Conservation (phyloP, 2,113 vertebrate species). For the Pseudopipra pipra region DNA sequence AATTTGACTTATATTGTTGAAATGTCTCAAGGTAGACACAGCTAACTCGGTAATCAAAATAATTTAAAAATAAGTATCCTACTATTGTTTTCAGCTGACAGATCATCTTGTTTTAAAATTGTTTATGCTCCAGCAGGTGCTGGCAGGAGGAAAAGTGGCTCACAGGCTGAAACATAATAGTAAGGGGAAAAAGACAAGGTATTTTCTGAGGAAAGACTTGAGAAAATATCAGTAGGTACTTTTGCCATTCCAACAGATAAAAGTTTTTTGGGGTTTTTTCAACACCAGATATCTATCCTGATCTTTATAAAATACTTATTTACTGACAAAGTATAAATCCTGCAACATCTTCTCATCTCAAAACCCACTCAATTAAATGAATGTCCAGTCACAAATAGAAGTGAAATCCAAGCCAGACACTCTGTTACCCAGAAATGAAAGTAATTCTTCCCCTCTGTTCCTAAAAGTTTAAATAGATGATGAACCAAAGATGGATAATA, state of each 20-base stretch:
- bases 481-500: neutral
- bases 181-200: neutral
- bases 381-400: neutral
- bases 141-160: neutral
- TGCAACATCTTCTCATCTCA: neutral
- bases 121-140: neutral
- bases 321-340: neutral
- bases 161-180: neutral
- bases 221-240: neutral
- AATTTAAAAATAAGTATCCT: neutral
- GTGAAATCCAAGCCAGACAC: neutral
- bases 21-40: neutral
- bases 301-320: neutral
- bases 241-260: neutral
- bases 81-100: neutral
- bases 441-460: neutral
- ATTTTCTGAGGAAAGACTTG: neutral
- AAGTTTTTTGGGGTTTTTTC: neutral
- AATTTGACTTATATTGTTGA: neutral
- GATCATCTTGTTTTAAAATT: neutral
- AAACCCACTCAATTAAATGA: neutral
- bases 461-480: neutral
- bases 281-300: neutral
- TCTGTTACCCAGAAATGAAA: neutral
- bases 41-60: neutral